phyloP scores from a whole-genome alignment of 2,797 vertebrate species.

The Odontamblyopus lacepedii region DNA sequence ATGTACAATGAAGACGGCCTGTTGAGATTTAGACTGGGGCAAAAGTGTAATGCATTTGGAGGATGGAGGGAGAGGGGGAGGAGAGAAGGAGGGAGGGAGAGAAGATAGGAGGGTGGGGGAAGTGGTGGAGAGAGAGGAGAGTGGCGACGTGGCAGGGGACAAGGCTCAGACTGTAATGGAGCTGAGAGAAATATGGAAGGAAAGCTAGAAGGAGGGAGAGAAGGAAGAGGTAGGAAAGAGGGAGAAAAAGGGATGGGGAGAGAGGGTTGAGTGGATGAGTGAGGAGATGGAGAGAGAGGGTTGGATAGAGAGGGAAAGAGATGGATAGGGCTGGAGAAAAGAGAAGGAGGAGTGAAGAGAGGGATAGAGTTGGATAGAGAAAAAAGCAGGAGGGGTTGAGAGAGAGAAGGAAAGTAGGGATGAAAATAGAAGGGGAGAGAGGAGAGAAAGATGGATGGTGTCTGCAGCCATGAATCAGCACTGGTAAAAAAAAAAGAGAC shows the following conservation, averaged over 20 bases:
- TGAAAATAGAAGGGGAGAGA: no score
- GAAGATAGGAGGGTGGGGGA: not conserved
- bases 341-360: no score
- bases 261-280: not conserved
- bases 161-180: not conserved
- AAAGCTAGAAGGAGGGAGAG: not conserved
- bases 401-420: no score
- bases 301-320: no score
- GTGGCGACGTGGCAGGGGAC: not conserved
- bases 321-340: no score
- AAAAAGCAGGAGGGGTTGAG: no score
- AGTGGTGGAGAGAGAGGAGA: not conserved
- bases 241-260: no score
- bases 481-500: not conserved
- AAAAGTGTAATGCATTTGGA: slow-evolving; percentile 2
- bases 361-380: no score
- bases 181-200: not conserved
- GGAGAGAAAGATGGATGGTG: no score
- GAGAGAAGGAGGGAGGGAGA: not conserved
- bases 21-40: slow-evolving; percentile 8
- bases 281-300: no score
- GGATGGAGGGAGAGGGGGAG: not conserved
- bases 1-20: not conserved
- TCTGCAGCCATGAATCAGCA: slow-evolving; percentile 41
- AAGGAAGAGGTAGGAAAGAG: no score